Evolutionary conservation across 2,113 vertebrate species (phyloP), one percentile per base, ranked within the genome.

Genomic region (Montifringilla adamsi): DNA sequence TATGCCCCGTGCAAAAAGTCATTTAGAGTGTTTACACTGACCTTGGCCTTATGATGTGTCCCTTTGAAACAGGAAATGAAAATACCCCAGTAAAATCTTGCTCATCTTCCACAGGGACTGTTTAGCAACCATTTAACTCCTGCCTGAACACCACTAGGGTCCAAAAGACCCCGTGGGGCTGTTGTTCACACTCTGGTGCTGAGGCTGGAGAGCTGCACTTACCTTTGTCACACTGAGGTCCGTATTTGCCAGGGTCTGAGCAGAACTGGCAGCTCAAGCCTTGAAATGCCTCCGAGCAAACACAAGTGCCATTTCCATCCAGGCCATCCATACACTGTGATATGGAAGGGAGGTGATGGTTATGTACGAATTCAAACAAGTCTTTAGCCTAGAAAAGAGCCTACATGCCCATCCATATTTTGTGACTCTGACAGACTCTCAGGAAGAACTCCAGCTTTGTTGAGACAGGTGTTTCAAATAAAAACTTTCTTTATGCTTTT

Each of bases 251-350:
- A 43, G 97, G 89, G 56, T 98, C 94, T 4, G 97, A 96, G 94
- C 99, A 99, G 95, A 98, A 98, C 73, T 99, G 98, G 87, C 99
- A 99, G 7, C 10, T 97, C 2, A 98, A 99, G 22, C 99, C 99
- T 23, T 94, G 95, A 95, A 99, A 99, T 67, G 97, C 98, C 5
- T 84, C 58, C 22, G 98, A 77, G 83, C 99, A 99, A 52, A 97
- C 2, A 56, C 99, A 99, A 0, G 98, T 98, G 4, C 99, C 99
- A 0, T 98, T 99, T 86, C 98, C 99, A 13, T 66, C 35, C 4
- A 98, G 89, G 6, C 99, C 98, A 1, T 99, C 99, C 18, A 74
- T 20, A 22, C 99, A 99, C 99, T 99, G 89, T 19, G 67, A 80
- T 35, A 52, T 5, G 70, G 60, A 82, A 86, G 41, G 90, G 22